Conservation (phyloP, 2,797 vertebrate species). For the Microtus obscurus region DNA sequence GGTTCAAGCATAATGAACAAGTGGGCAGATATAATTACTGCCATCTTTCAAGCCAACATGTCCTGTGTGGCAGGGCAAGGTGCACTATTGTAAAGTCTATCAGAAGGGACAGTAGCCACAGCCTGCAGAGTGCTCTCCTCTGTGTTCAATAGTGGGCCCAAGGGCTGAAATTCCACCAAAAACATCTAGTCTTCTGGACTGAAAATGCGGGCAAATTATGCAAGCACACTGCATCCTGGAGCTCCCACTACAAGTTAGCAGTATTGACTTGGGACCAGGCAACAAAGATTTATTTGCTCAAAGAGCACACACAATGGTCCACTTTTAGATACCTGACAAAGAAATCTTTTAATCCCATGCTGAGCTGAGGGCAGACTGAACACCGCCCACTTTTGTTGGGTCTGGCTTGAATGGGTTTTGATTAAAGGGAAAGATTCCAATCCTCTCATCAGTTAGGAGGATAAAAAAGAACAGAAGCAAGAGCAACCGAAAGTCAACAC, state of each 20-base stretch:
- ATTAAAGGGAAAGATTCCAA: neutral
- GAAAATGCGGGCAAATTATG: conserved; percentile 58
- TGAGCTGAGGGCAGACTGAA: neutral
- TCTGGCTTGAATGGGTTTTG: neutral
- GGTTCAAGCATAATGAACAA: conserved; percentile 77
- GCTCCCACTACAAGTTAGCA: conserved; percentile 2
- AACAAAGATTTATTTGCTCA: neutral
- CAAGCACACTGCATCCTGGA: neutral
- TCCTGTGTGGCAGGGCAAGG: conserved; percentile 73
- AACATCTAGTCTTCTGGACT: conserved; percentile 21
- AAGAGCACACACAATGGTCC: conserved; percentile 34
- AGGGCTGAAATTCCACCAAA: conserved; percentile 11
- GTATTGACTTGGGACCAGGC: neutral
- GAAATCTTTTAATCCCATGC: neutral
- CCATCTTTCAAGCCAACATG: conserved; percentile 81
- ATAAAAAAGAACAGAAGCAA: neutral
- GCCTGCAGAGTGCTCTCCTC: conserved; percentile 15
- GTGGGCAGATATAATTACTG: conserved; percentile 82
- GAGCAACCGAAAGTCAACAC: rapidly evolving
- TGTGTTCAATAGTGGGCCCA: conserved; percentile 48
- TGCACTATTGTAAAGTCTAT: conserved; percentile 68
- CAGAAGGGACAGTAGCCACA: conserved; percentile 38
- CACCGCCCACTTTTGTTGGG: neutral
- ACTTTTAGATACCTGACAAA: neutral
- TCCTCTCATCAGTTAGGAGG: conserved; percentile 2